phyloP scores from a whole-genome alignment of 2,888 invertebrate species.

The Eupeodes latifasciatus region DNA sequence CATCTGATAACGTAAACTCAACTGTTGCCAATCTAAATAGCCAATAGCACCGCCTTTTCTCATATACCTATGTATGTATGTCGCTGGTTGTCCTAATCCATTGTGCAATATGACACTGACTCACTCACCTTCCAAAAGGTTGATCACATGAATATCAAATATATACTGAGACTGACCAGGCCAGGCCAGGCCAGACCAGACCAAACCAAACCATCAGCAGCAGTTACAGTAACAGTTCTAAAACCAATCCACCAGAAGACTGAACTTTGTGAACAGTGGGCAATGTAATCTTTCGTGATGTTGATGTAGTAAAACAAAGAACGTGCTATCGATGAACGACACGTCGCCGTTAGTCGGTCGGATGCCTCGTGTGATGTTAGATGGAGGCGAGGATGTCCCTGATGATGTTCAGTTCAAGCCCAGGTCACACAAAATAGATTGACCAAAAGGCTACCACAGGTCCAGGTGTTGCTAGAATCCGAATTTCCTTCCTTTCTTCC shows the following conservation, averaged over 20 bases:
- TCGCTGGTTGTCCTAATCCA: neutral
- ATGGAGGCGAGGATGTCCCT: constrained; percentile 9
- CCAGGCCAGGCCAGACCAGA: constrained; percentile 12
- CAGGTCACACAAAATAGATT: constrained; percentile 41
- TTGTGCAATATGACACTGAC: constrained; percentile 26
- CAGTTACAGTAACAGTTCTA: neutral
- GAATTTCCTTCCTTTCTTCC: neutral
- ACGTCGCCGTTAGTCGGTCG: neutral
- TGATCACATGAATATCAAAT: constrained; percentile 61
- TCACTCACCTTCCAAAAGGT: constrained; percentile 25
- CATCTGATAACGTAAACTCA: constrained; percentile 28
- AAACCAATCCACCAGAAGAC: constrained; percentile 32
- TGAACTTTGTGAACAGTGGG: constrained; percentile 1
- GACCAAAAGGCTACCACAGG: constrained; percentile 12
- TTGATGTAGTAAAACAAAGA: constrained; percentile 64
- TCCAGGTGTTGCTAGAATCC: constrained; percentile 50
- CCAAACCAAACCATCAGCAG: too few relatives aligned
- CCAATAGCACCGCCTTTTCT: neutral
- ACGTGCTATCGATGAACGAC: constrained; percentile 58
- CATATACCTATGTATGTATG: too few relatives aligned
- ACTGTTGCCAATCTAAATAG: neutral
- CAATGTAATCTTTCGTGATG: constrained; percentile 58
- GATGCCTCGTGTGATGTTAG: too few relatives aligned
- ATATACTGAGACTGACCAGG: constrained; percentile 30
- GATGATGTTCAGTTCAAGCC: constrained; percentile 15